Evolutionary conservation across 2,797 vertebrate genomes (phyloP).

Genomic region (Onychomys arenicola): DNA sequence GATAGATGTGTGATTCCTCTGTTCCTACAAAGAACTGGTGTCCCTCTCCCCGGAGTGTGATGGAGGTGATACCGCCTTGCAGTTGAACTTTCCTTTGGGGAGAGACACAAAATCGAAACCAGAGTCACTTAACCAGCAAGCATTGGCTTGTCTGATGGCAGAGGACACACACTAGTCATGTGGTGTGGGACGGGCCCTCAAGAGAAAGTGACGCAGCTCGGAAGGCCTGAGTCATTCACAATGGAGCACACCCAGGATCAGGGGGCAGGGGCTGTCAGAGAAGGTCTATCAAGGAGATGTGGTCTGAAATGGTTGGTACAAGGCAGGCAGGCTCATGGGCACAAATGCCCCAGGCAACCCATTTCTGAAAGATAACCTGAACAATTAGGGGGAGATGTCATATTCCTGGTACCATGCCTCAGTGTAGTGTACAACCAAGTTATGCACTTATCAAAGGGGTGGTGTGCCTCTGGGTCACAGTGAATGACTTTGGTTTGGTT

Average conservation of each 20-base stretch:
- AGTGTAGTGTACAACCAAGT: not conserved
- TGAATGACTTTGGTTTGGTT: not conserved
- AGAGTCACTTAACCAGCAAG: not conserved
- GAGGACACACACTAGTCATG: not conserved
- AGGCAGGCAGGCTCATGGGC: not conserved
- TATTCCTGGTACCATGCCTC: not conserved
- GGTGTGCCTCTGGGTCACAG: not conserved
- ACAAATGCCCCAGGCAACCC: not conserved
- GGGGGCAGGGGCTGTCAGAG: not conserved
- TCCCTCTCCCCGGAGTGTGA: conserved; percentile 89
- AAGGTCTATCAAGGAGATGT: not conserved
- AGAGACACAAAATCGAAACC: conserved; percentile 60
- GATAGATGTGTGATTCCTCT: conserved; percentile 91
- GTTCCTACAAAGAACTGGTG: conserved; percentile 94
- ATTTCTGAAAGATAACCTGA: conserved; percentile 12
- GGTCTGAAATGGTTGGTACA: not conserved
- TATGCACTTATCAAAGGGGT: not conserved
- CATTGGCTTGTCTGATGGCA: not conserved
- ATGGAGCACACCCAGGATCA: not conserved
- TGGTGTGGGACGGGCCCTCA: not conserved
- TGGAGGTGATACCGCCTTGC: conserved; percentile 92
- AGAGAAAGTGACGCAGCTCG: not conserved
- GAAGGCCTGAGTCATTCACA: not conserved
- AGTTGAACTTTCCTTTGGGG: conserved; percentile 90
- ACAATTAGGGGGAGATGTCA: not conserved